Conservation (phyloP, 2,888 invertebrate genomes). For the Acleris sparsana region DNA sequence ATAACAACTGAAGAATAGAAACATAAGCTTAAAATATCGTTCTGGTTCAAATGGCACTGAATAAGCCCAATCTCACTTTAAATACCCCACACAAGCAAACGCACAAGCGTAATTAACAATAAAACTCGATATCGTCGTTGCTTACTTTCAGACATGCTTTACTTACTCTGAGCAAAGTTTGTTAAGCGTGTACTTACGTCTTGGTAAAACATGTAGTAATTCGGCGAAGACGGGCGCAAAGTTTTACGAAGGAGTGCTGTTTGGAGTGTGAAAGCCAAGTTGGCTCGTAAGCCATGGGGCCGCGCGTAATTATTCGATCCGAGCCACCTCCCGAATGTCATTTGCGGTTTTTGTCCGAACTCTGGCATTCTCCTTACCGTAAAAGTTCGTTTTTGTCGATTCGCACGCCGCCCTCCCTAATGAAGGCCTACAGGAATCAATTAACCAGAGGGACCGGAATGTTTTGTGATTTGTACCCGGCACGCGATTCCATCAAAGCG, state of each 20-base stretch:
- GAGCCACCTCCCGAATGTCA: constrained; percentile 66
- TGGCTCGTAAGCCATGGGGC: constrained; percentile 54
- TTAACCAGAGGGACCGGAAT: constrained; percentile 77
- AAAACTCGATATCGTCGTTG: constrained; percentile 25
- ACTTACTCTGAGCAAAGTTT: constrained; percentile 56
- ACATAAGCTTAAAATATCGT: too few species aligned
- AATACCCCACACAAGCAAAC: constrained; percentile 6
- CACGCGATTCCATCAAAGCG: constrained; percentile 71
- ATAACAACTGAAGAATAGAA: background rate
- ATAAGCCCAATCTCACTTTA: background rate
- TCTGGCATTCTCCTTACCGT: constrained; percentile 62
- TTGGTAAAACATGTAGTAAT: constrained; percentile 72
- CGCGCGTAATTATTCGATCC: constrained; percentile 70
- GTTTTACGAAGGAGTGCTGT: constrained; percentile 64
- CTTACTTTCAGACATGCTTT: constrained; percentile 41
- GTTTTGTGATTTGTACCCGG: constrained; percentile 77
- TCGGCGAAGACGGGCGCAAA: constrained; percentile 61
- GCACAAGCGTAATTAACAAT: constrained; percentile 8
- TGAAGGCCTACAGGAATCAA: constrained; percentile 80
- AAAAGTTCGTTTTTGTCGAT: constrained; percentile 75
- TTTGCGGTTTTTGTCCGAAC: constrained; percentile 76
- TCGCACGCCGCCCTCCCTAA: constrained; percentile 65
- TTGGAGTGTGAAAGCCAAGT: constrained; percentile 69
- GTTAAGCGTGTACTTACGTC: constrained; percentile 64
- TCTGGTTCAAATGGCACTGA: too few species aligned